phyloP scores from a whole-genome alignment of 1,140 invertebrate species.

The Anadara kagoshimensis region DNA sequence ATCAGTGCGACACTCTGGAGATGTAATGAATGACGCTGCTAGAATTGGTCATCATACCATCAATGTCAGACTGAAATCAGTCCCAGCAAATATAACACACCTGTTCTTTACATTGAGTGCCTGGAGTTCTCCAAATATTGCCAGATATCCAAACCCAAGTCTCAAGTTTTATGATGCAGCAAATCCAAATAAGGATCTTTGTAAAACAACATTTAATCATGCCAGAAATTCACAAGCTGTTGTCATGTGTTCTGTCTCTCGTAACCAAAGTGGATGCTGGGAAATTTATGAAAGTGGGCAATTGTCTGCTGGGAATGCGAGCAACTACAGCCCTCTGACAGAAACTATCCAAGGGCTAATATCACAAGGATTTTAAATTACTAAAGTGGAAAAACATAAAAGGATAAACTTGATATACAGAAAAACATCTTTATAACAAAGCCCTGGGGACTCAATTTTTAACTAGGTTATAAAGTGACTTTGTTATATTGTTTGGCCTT shows the following conservation, averaged over 20 bases:
- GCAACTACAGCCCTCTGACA: conserved; percentile 38
- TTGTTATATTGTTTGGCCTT: too few relatives aligned
- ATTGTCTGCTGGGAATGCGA: conserved; percentile 51
- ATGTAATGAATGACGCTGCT: conserved; percentile 45
- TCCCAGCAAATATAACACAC: conserved; percentile 46
- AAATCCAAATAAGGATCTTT: conserved; percentile 41
- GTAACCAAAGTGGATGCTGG: conserved; percentile 41
- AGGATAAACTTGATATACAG: too few relatives aligned
- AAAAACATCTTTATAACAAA: too few relatives aligned
- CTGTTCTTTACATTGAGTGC: conserved; percentile 58
- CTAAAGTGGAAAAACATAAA: too few relatives aligned
- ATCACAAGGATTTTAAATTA: background rate
- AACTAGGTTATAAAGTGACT: too few relatives aligned
- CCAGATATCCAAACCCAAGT: conserved; percentile 50
- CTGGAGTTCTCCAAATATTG: conserved; percentile 47
- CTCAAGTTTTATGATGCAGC: conserved; percentile 53
- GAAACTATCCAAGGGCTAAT: conserved; percentile 3
- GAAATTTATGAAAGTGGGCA: conserved; percentile 53
- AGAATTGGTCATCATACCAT: conserved; percentile 54
- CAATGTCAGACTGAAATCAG: conserved; percentile 44
- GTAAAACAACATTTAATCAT: conserved; percentile 53
- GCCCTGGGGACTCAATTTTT: too few relatives aligned
- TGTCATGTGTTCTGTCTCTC: conserved; percentile 56
- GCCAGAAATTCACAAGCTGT: conserved; percentile 49
- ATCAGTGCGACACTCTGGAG: conserved; percentile 49